Percentiles rank a stretch among this genome's conserved stretches.
These are phyloP conservation scores for Sarcophaga peregrina DNA, from an alignment of 1,140 invertebrate species.

Conservation along the genomic window DNA sequence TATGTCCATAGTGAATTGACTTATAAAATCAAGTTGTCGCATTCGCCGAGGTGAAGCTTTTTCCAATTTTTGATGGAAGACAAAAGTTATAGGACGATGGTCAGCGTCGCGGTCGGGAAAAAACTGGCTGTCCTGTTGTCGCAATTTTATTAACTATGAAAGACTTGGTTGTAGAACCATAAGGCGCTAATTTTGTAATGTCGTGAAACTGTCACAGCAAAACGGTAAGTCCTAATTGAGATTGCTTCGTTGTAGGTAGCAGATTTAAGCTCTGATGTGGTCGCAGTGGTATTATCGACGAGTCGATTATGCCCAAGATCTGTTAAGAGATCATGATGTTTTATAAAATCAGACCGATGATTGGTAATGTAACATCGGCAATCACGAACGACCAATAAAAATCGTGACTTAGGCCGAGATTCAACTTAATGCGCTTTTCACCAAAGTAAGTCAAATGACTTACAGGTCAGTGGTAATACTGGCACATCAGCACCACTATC, in stretches of 20 bases:
- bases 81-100: constrained; percentile 65
- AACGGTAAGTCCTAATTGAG: background rate
- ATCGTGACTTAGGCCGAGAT: constrained; percentile 56
- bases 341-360: background rate
- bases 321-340: too few species aligned
- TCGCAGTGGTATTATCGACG: background rate
- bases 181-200: background rate
- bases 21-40: too few species aligned
- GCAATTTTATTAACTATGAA: constrained; percentile 18
- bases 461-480: background rate
- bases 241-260: background rate
- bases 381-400: constrained; percentile 52
- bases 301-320: background rate
- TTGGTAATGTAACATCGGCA: constrained; percentile 13
- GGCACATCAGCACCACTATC: constrained; percentile 36
- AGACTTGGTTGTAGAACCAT: constrained; percentile 33
- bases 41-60: too few species aligned
- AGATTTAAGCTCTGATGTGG: background rate
- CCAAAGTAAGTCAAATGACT: background rate
- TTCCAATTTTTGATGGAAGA: too few species aligned
- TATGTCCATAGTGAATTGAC: too few species aligned
- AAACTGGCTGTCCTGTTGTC: constrained; percentile 17
- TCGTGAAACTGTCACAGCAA: background rate
- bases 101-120: too few species aligned
- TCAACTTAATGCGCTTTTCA: background rate